Percentiles rank a stretch among this genome's conserved stretches.
phyloP scores from a whole-genome alignment of 2,113 vertebrate species.

The Copsychus sechellarum region DNA sequence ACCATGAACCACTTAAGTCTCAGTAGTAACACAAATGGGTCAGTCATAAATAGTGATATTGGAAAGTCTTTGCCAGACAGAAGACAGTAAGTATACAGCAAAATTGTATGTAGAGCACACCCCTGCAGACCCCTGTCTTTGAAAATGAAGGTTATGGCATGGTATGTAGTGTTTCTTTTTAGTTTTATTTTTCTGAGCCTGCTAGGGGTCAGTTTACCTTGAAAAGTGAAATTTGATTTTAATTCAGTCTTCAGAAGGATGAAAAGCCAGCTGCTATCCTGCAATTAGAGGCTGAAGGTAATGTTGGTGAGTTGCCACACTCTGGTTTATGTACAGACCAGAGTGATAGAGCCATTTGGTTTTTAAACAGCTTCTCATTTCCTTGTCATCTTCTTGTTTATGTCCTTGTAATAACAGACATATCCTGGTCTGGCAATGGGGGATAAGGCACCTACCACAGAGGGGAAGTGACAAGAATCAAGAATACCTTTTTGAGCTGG shows the following conservation, averaged over 20 bases:
- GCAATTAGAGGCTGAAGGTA: background rate
- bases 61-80: background rate
- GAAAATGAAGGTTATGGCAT: background rate
- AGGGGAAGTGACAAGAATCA: background rate
- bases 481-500: background rate
- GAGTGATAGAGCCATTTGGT: rapidly evolving
- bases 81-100: background rate
- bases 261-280: background rate
- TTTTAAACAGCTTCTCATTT: background rate
- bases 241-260: background rate
- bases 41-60: background rate
- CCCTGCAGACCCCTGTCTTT: background rate
- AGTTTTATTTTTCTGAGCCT: background rate
- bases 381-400: background rate
- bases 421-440: background rate
- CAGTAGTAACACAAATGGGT: background rate
- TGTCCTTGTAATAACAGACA: background rate
- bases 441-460: background rate
- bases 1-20: background rate
- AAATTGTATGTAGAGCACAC: background rate
- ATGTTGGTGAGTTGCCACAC: background rate
- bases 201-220: background rate
- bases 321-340: background rate
- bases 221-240: background rate
- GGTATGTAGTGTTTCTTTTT: background rate